A percentile compares a stretch with the other conserved stretches of the same genome.
These are phyloP conservation scores for Sebastes paucispinis DNA, from an alignment of 2,797 vertebrate genomes.

Conservation along the genomic window DNA sequence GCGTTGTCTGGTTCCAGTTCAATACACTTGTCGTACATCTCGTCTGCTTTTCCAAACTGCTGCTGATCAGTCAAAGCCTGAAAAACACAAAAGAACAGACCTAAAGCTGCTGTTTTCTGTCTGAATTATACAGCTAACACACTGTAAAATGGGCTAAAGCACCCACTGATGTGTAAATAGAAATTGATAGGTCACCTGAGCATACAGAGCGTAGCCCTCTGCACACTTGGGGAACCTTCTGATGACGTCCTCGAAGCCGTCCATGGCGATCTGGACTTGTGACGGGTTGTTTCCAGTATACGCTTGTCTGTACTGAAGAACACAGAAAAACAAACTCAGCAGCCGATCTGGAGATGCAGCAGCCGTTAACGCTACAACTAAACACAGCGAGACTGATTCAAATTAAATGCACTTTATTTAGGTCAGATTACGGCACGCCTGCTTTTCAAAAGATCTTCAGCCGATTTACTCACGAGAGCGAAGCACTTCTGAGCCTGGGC, in stretches of 20 bases:
- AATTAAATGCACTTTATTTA: too few relatives aligned
- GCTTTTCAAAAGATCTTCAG: neutral
- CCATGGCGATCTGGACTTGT: conserved; percentile 95
- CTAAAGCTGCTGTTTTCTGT: neutral
- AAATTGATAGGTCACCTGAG: conserved; percentile 85
- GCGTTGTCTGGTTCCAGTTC: conserved; percentile 98
- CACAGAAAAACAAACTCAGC: neutral
- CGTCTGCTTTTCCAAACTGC: conserved; percentile 97
- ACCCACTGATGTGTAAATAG: neutral
- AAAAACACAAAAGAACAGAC: conserved; percentile 30
- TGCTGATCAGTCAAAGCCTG: conserved; percentile 99
- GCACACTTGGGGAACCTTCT: conserved; percentile 95
- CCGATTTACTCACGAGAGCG: conserved; percentile 87
- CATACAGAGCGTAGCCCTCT: conserved; percentile 96
- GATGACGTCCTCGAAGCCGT: conserved; percentile 97
- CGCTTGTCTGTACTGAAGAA: conserved; percentile 93
- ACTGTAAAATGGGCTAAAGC: neutral
- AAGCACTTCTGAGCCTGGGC: conserved; percentile 99
- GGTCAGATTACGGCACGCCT: neutral
- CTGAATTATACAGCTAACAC: neutral
- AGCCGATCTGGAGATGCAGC: neutral
- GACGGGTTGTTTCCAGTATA: conserved; percentile 96
- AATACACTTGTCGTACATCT: conserved; percentile 99
- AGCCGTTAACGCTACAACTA: too few relatives aligned
- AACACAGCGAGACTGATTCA: too few relatives aligned